phyloP scores from a whole-genome alignment of 2,113 vertebrate species.

The Periophthalmus modestus region DNA sequence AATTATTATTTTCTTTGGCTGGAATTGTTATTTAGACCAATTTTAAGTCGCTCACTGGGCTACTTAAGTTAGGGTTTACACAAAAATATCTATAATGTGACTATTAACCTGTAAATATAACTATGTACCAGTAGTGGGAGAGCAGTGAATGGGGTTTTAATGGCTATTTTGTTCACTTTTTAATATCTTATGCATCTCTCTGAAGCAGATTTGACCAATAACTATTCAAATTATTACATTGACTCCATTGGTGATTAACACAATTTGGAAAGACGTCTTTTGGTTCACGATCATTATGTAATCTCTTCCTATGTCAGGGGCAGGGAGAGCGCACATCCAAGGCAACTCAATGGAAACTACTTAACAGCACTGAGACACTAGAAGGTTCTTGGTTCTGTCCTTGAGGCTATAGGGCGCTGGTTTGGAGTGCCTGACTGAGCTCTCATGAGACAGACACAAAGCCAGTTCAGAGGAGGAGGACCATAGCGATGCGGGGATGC shows the following conservation, averaged over 20 bases:
- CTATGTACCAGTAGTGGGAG: too few relatives aligned
- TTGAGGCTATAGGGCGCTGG: slow-evolving; percentile 54
- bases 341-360: slow-evolving; percentile 45
- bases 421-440: slow-evolving; percentile 61
- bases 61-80: too few relatives aligned
- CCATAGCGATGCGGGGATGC: slow-evolving; percentile 57
- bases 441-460: slow-evolving; percentile 59
- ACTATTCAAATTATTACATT: neutral
- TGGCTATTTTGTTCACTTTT: too few relatives aligned
- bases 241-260: slow-evolving; percentile 61
- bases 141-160: too few relatives aligned
- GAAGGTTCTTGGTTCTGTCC: slow-evolving; percentile 35
- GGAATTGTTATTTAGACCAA: too few relatives aligned
- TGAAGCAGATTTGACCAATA: neutral
- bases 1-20: too few relatives aligned
- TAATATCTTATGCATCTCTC: neutral
- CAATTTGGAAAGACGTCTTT: slow-evolving; percentile 69
- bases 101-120: too few relatives aligned
- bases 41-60: too few relatives aligned
- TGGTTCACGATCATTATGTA: slow-evolving; percentile 75
- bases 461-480: slow-evolving; percentile 47
- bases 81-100: too few relatives aligned
- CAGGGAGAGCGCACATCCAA: slow-evolving; percentile 56
- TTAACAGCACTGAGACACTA: slow-evolving; percentile 32
- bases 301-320: slow-evolving; percentile 57